Percentiles rank a stretch among this genome's conserved stretches.
Conservation (phyloP, 2,888 invertebrate species). For the Malthinus seriepunctatus region DNA sequence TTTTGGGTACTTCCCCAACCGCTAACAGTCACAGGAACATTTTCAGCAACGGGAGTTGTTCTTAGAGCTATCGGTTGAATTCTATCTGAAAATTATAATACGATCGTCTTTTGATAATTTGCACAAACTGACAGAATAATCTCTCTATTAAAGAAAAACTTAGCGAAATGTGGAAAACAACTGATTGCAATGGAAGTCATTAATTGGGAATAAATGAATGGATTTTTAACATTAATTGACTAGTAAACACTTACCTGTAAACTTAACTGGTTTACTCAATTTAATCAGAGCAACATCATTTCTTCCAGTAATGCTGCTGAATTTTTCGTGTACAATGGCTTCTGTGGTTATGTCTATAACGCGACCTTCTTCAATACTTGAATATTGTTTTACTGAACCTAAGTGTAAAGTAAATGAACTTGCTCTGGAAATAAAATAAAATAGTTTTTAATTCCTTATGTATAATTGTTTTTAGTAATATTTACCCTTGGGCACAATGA, state of each 20-base stretch:
- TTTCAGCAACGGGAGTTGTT: slow-evolving; percentile 6
- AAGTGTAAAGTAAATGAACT: not conserved
- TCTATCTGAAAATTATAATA: slow-evolving; percentile 27
- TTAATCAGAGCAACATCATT: slow-evolving; percentile 36
- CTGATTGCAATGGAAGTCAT: no score
- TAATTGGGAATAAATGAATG: no score
- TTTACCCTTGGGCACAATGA: slow-evolving; percentile 12
- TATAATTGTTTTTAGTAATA: not conserved
- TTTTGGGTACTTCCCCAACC: slow-evolving; percentile 39
- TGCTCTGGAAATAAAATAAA: slow-evolving; percentile 9
- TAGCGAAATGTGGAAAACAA: no score
- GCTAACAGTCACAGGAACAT: slow-evolving; percentile 29
- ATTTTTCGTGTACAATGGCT: slow-evolving; percentile 25
- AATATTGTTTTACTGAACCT: slow-evolving; percentile 1
- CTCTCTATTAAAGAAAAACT: no score
- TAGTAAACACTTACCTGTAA: slow-evolving; percentile 17
- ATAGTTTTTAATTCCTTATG: not conserved
- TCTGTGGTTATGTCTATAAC: slow-evolving; percentile 9
- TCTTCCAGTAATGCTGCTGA: slow-evolving; percentile 19
- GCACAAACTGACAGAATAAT: no score
- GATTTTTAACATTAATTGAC: no score
- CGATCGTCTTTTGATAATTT: not conserved
- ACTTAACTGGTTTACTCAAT: slow-evolving; percentile 22
- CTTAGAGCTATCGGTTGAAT: slow-evolving; percentile 35
- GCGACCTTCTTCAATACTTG: slow-evolving; percentile 9